A percentile compares a stretch with the other conserved stretches of the same genome.
phyloP scores from a whole-genome alignment of 2,113 vertebrate species.

The Seriola dumerili region DNA sequence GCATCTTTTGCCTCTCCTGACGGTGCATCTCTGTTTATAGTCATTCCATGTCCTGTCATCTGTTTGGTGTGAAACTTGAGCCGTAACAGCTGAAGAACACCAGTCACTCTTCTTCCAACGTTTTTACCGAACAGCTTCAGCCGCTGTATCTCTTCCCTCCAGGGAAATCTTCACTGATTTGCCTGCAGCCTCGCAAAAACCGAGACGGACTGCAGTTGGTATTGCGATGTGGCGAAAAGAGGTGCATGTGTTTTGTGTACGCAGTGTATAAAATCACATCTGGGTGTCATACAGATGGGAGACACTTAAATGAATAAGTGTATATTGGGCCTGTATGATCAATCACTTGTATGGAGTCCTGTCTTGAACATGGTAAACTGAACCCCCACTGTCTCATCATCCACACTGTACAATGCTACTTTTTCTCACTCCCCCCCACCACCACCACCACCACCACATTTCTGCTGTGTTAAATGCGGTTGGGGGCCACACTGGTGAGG shows the following conservation, averaged over 20 bases:
- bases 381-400: neutral
- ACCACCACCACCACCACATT: neutral
- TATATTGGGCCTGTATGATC: too few species aligned
- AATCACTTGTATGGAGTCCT: neutral
- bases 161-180: neutral
- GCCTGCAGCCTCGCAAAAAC: neutral
- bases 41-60: too few species aligned
- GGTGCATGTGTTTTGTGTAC: neutral
- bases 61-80: too few species aligned
- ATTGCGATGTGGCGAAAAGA: too few species aligned
- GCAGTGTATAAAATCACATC: neutral
- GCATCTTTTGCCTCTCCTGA: too few species aligned
- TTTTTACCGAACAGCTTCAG: too few species aligned
- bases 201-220: too few species aligned
- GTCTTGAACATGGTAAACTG: neutral
- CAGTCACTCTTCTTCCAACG: too few species aligned
- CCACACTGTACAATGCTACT: neutral
- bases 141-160: neutral
- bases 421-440: too few species aligned
- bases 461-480: neutral
- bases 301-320: too few species aligned
- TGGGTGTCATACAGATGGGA: neutral
- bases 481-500: conserved; percentile 13
- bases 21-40: too few species aligned
- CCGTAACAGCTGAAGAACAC: too few species aligned